These are phyloP conservation scores for Julus scandinavius DNA, from an alignment of 2,888 invertebrate species.

Conservation along the genomic window DNA sequence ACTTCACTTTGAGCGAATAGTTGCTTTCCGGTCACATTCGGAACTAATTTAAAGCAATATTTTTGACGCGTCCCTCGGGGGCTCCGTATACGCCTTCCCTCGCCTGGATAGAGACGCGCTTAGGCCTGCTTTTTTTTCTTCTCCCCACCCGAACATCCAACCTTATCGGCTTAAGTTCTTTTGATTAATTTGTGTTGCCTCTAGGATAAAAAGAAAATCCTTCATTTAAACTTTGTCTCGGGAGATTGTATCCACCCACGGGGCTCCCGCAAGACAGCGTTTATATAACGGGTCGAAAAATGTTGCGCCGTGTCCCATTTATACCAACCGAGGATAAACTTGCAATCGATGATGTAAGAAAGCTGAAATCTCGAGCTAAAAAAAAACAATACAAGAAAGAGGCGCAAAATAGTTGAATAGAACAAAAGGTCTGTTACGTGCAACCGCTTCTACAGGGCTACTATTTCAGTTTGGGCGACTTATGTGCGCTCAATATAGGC, in stretches of 20 bases:
- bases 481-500: no score
- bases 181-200: constrained; percentile 56
- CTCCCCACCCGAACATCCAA: constrained; percentile 20
- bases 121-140: not conserved
- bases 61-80: constrained; percentile 55
- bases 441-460: no score
- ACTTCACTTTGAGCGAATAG: not conserved
- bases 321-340: not conserved
- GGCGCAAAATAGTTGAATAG: not conserved
- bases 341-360: constrained; percentile 22
- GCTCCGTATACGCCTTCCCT: constrained; percentile 2
- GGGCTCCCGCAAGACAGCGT: not conserved
- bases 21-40: constrained; percentile 55
- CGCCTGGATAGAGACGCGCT: not conserved
- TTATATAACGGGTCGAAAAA: constrained; percentile 42
- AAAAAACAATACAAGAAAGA: not conserved
- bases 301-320: constrained; percentile 22
- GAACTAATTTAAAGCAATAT: constrained; percentile 57
- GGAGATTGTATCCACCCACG: constrained; percentile 19
- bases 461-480: no score
- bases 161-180: constrained; percentile 55
- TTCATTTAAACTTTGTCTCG: constrained; percentile 53
- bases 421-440: not conserved
- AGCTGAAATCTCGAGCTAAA: not conserved
- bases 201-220: constrained; percentile 53